A percentile compares a stretch with the other conserved stretches of the same genome.
These are phyloP conservation scores for Odobenus rosmarus DNA, from an alignment of 2,113 vertebrate genomes.

Conservation along the genomic window DNA sequence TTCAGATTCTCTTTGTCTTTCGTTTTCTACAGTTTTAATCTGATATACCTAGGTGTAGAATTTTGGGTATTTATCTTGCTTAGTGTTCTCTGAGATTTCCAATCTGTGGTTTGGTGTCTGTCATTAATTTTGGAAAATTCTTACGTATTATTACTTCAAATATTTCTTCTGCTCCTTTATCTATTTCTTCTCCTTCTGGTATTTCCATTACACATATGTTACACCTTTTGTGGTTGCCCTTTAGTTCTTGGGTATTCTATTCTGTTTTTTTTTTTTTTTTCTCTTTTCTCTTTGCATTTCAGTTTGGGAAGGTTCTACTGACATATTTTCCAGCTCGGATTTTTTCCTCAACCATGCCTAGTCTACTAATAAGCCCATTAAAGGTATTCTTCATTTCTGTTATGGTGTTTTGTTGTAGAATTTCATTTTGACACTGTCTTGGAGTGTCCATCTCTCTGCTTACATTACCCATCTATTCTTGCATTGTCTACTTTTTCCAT, in stretches of 20 bases:
- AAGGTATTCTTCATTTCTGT: not conserved
- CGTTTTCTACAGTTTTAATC: not conserved
- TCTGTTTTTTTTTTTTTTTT: not conserved
- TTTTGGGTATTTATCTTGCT: not conserved
- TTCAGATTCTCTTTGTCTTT: constrained; percentile 1
- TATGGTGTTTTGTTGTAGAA: not conserved
- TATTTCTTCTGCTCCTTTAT: not conserved
- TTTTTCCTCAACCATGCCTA: not conserved
- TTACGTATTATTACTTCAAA: not conserved
- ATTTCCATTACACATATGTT: not conserved
- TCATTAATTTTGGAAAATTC: constrained; percentile 2
- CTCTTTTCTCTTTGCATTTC: not conserved
- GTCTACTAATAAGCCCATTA: not conserved
- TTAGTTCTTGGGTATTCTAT: not conserved
- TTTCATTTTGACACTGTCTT: not conserved
- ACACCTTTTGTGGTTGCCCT: not conserved
- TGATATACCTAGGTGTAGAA: not conserved
- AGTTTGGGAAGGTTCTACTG: not conserved
- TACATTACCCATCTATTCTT: not conserved
- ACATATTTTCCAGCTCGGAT: not conserved
- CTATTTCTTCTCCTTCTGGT: not conserved
- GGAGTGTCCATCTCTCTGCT: not conserved
- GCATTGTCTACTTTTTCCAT: not conserved
- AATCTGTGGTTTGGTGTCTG: not conserved
- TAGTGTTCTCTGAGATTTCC: not conserved